Evolutionary conservation across 2,113 vertebrate genomes (phyloP).

Genomic region (Dromas ardeola): DNA sequence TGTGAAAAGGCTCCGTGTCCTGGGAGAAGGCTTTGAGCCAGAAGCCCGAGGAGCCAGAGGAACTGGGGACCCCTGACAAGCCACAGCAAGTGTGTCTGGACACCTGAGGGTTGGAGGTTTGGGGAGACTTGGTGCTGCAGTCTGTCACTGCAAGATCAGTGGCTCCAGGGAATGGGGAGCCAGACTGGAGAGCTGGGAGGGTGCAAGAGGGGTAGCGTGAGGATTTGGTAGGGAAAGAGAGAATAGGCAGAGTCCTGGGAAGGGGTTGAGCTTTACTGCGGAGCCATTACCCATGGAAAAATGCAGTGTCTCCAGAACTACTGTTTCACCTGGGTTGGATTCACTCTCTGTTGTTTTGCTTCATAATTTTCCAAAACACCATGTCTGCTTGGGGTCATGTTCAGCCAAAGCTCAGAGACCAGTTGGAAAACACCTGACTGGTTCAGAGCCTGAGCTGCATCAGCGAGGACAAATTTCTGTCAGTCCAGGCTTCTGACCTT

Average conservation of each 20-base stretch:
- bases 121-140: not conserved
- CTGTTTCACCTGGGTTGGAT: not conserved
- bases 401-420: not conserved
- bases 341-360: not conserved
- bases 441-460: not conserved
- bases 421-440: fast-evolving
- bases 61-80: not conserved
- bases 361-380: not conserved
- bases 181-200: not conserved
- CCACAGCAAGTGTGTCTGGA: not conserved
- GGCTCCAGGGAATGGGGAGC: not conserved
- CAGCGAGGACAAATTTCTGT: not conserved
- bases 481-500: not conserved
- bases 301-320: not conserved
- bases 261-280: not conserved
- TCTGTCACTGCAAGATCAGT: not conserved
- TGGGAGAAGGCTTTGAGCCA: not conserved
- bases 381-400: not conserved
- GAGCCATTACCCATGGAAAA: not conserved
- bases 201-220: not conserved
- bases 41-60: not conserved
- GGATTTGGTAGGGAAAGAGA: not conserved
- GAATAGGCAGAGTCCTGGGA: not conserved
- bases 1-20: not conserved
- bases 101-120: not conserved